These are phyloP conservation scores for Mesaphorura yosii DNA, from an alignment of 1,140 invertebrate species.

Conservation along the genomic window DNA sequence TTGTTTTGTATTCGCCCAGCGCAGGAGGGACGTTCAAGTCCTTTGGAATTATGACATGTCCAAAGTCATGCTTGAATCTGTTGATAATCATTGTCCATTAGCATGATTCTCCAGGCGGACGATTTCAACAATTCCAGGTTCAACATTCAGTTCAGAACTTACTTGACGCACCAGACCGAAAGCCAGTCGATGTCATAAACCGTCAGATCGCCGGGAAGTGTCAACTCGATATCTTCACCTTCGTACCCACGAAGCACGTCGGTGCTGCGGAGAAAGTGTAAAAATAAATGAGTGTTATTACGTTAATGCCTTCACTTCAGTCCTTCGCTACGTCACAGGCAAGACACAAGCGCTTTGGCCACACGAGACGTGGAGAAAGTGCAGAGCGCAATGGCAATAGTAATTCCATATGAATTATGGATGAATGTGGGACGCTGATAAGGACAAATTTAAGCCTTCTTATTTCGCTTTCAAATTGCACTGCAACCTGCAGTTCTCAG, in stretches of 20 bases:
- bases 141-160: conserved; percentile 14
- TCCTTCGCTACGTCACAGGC: too few species aligned
- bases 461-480: too few species aligned
- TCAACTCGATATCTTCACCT: conserved; percentile 80
- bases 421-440: too few species aligned
- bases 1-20: conserved; percentile 74
- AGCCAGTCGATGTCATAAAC: conserved; percentile 87
- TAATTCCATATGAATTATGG: too few species aligned
- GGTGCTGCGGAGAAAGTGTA: conserved; percentile 46
- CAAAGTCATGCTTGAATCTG: conserved; percentile 73
- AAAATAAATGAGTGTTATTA: conserved; percentile 10
- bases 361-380: background rate
- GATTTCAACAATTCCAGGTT: too few species aligned
- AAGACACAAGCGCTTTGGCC: too few species aligned
- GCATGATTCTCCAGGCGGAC: too few species aligned
- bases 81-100: conserved; percentile 1
- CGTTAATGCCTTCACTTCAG: too few species aligned
- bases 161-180: conserved; percentile 71
- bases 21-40: conserved; percentile 79
- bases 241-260: conserved; percentile 67
- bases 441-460: too few species aligned
- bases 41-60: conserved; percentile 72
- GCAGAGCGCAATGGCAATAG: too few species aligned
- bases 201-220: conserved; percentile 68
- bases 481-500: background rate